These are phyloP conservation scores for Plectropomus leopardus DNA, from an alignment of 2,113 vertebrate genomes.

Conservation along the genomic window DNA sequence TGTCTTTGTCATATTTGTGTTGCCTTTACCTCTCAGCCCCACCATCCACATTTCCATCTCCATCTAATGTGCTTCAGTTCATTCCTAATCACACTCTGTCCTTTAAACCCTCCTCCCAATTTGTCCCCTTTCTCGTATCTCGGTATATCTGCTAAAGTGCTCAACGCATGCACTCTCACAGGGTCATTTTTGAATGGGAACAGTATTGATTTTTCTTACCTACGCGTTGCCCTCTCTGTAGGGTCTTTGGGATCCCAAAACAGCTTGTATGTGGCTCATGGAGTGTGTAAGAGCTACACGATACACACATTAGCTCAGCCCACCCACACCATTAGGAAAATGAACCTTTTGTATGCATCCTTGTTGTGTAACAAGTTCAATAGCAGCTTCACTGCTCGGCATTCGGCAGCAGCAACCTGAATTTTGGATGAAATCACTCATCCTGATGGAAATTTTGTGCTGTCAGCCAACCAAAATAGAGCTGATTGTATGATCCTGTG, in stretches of 20 bases:
- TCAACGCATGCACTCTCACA: slow-evolving; percentile 3
- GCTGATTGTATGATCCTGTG: slow-evolving; percentile 23
- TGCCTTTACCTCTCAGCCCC: neutral
- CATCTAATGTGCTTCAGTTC: neutral
- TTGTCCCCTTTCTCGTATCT: slow-evolving; percentile 13
- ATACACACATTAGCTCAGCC: slow-evolving; percentile 4
- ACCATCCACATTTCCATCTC: neutral
- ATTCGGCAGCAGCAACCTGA: neutral
- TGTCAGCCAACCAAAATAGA: slow-evolving; percentile 34
- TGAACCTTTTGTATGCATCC: slow-evolving; percentile 20
- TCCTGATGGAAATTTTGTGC: neutral
- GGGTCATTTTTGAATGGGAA: slow-evolving; percentile 39
- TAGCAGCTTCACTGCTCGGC: neutral
- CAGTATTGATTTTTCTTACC: slow-evolving; percentile 30
- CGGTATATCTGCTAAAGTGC: slow-evolving; percentile 17
- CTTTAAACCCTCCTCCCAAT: neutral
- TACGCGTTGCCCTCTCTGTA: slow-evolving; percentile 1
- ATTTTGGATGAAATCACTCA: slow-evolving; percentile 44
- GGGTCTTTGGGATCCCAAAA: neutral
- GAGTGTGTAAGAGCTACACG: neutral
- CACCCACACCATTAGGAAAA: slow-evolving; percentile 32
- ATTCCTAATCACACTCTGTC: slow-evolving; percentile 10
- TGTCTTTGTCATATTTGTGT: neutral
- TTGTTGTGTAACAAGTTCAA: slow-evolving; percentile 41
- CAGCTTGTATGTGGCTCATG: neutral